Conservation (phyloP, 2,888 invertebrate species). For the Drosophila setosimentum region DNA sequence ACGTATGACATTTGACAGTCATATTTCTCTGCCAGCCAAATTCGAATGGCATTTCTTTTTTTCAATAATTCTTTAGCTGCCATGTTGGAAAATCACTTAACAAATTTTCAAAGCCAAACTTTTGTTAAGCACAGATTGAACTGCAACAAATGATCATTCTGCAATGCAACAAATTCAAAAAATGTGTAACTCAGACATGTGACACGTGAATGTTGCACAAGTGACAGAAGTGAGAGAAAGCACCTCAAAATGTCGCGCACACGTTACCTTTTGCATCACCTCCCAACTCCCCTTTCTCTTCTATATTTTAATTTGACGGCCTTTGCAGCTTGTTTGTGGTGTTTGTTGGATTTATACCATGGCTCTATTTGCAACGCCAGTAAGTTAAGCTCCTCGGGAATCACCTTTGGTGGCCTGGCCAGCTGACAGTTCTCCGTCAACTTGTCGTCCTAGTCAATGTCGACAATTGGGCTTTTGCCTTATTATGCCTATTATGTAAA, state of each 20-base stretch:
- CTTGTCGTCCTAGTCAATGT: conserved; percentile 4
- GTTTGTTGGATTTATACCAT: conserved; percentile 56
- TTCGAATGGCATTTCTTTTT: conserved; percentile 1
- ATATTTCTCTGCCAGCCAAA: conserved; percentile 9
- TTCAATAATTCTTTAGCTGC: conserved; percentile 12
- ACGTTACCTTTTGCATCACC: too few species aligned
- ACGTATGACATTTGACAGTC: background rate
- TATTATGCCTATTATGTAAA: too few species aligned
- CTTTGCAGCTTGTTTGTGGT: conserved; percentile 47
- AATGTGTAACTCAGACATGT: conserved; percentile 49
- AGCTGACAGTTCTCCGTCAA: conserved; percentile 21
- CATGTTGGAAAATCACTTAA: conserved; percentile 6
- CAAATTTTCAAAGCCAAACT: conserved; percentile 23
- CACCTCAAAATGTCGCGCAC: background rate
- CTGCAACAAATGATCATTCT: conserved; percentile 12
- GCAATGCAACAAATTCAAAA: conserved; percentile 20
- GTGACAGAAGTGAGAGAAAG: background rate
- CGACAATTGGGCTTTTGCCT: background rate
- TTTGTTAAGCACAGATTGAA: conserved; percentile 7
- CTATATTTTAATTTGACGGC: conserved; percentile 3
- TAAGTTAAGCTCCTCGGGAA: conserved; percentile 21
- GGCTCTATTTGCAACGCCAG: conserved; percentile 17
- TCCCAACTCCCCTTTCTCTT: background rate
- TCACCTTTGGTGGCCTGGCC: background rate
- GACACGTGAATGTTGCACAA: conserved; percentile 28